Conservation (phyloP, 2,113 vertebrate species). For the Pionites leucogaster region DNA sequence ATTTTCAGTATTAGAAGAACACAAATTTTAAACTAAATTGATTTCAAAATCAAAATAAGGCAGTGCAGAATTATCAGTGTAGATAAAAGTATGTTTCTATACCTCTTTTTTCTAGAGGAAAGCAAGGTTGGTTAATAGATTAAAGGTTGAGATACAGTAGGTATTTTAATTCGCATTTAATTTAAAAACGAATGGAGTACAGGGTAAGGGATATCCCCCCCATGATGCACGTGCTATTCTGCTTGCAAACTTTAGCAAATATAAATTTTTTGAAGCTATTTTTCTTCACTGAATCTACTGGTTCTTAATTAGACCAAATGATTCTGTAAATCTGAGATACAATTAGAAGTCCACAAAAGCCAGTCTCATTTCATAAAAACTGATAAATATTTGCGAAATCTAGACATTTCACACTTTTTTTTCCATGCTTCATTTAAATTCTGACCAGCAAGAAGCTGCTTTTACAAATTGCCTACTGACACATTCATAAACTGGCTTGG, state of each 20-base stretch:
- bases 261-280: slow-evolving; percentile 48
- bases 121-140: slow-evolving; percentile 16
- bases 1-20: slow-evolving; percentile 27
- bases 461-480: slow-evolving; percentile 29
- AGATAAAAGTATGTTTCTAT: slow-evolving; percentile 14
- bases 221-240: slow-evolving; percentile 40
- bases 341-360: background rate
- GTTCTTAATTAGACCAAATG: slow-evolving; percentile 1
- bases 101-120: slow-evolving; percentile 16
- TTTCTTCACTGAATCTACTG: slow-evolving; percentile 32
- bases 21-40: slow-evolving; percentile 58
- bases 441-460: slow-evolving; percentile 6
- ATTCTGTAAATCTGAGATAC: background rate
- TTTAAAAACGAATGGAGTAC: slow-evolving; percentile 29
- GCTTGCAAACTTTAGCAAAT: slow-evolving; percentile 34
- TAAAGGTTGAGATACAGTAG: slow-evolving; percentile 17
- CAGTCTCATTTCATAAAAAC: background rate
- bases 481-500: slow-evolving; percentile 24
- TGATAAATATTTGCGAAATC: background rate
- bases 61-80: slow-evolving; percentile 15
- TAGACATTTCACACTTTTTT: background rate
- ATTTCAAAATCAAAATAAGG: slow-evolving; percentile 37
- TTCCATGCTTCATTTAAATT: slow-evolving; percentile 30
- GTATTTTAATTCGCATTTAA: slow-evolving; percentile 38
- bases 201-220: slow-evolving; percentile 20